phyloP scores from a whole-genome alignment of 2,888 invertebrate genomes.

The Laspeyria flexula region DNA sequence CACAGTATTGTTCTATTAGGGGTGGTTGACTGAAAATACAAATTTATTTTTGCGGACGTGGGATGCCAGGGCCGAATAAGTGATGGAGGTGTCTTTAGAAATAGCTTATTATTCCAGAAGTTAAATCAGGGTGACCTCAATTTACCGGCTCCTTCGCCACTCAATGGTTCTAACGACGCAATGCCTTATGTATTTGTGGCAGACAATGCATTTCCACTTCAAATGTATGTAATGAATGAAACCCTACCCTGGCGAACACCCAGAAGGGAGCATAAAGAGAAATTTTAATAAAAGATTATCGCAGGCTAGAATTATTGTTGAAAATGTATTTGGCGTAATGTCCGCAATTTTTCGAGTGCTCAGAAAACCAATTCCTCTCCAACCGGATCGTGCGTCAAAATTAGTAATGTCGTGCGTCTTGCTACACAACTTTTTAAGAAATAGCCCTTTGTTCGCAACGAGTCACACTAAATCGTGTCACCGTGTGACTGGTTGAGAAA shows the following conservation, averaged over 20 bases:
- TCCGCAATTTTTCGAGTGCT: conserved; percentile 1
- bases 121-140: not conserved
- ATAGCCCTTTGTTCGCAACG: too few species aligned
- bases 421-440: conserved; percentile 7
- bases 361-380: conserved; percentile 11
- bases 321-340: not conserved
- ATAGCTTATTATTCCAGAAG: conserved; percentile 1
- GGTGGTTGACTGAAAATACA: conserved; percentile 3
- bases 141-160: conserved; percentile 2
- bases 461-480: too few species aligned
- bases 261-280: too few species aligned
- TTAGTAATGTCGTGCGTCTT: conserved; percentile 8
- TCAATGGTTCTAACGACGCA: too few species aligned
- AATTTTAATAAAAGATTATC: too few species aligned
- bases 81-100: conserved; percentile 5
- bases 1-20: conserved; percentile 5
- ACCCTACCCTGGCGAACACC: too few species aligned
- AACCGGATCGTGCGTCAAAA: conserved; percentile 6
- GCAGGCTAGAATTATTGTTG: too few species aligned
- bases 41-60: conserved; percentile 6
- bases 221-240: too few species aligned
- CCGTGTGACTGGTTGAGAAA: too few species aligned
- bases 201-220: too few species aligned
- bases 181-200: too few species aligned
- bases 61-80: conserved; percentile 2